phyloP scores from a whole-genome alignment of 1,140 invertebrate genomes.

The Drosophila sechellia region DNA sequence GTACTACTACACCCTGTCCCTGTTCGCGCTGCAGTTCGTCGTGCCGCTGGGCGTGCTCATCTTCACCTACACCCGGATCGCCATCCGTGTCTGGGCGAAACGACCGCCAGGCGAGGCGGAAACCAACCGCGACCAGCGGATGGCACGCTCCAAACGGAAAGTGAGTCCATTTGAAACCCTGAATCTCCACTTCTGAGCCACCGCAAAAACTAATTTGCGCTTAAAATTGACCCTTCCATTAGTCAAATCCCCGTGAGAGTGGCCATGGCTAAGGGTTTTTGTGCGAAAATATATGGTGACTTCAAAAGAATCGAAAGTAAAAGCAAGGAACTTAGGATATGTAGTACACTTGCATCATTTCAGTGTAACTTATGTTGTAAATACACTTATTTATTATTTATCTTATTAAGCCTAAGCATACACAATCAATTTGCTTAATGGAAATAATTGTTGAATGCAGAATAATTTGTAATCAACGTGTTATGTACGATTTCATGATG shows the following conservation, averaged over 20 bases:
- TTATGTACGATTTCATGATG: no score
- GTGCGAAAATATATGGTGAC: background rate
- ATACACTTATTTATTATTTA: no score
- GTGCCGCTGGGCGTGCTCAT: slow-evolving; percentile 93
- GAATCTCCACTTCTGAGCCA: slow-evolving; percentile 7
- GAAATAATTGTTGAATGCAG: no score
- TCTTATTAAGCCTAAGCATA: no score
- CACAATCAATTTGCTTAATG: no score
- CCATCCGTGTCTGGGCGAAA: slow-evolving; percentile 94
- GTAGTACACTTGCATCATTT: no score
- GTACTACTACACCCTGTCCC: slow-evolving; percentile 90
- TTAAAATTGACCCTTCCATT: slow-evolving; percentile 42
- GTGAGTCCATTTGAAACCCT: slow-evolving; percentile 85
- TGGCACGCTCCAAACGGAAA: slow-evolving; percentile 95
- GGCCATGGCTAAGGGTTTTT: background rate
- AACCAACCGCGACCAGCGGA: slow-evolving; percentile 90
- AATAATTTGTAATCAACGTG: no score
- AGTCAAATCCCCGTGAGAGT: background rate
- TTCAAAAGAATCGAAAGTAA: background rate
- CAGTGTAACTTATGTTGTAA: no score
- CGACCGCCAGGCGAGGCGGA: slow-evolving; percentile 93
- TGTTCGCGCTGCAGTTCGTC: slow-evolving; percentile 94
- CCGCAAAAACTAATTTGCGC: slow-evolving; percentile 74
- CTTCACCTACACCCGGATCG: slow-evolving; percentile 94
- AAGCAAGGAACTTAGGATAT: no score